Conservation (phyloP, 2,113 vertebrate species). For the Ursus arctos region DNA sequence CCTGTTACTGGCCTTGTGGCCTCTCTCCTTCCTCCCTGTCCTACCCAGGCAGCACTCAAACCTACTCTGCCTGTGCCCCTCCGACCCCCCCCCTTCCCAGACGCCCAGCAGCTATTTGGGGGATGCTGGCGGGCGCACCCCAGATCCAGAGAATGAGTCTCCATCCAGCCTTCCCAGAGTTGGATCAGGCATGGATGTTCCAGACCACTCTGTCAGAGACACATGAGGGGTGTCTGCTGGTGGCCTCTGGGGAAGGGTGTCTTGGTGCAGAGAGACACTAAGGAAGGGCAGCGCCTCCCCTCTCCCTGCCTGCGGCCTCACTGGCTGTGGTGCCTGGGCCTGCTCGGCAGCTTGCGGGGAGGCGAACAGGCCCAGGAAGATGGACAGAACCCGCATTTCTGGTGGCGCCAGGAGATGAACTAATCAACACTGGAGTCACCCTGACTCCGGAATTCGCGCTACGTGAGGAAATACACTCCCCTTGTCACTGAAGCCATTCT, state of each 20-base stretch:
- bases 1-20: fast-evolving
- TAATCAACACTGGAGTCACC: neutral
- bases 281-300: fast-evolving
- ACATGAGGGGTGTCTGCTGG: neutral
- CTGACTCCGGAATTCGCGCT: neutral
- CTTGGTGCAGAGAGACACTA: neutral
- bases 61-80: neutral
- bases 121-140: neutral
- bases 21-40: neutral
- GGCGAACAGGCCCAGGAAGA: neutral
- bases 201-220: neutral
- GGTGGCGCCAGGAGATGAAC: neutral
- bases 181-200: neutral
- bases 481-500: neutral
- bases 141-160: neutral
- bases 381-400: fast-evolving
- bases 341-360: fast-evolving
- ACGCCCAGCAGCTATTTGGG: neutral
- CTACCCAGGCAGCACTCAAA: neutral
- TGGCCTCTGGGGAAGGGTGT: neutral
- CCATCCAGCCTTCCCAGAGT: fast-evolving
- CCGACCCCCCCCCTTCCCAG: neutral
- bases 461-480: neutral
- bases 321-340: too few species aligned
- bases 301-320: neutral